Percentiles rank a stretch among this genome's conserved stretches.
Conservation (phyloP, 2,888 invertebrate genomes). For the Psylliodes chrysocephalus region DNA sequence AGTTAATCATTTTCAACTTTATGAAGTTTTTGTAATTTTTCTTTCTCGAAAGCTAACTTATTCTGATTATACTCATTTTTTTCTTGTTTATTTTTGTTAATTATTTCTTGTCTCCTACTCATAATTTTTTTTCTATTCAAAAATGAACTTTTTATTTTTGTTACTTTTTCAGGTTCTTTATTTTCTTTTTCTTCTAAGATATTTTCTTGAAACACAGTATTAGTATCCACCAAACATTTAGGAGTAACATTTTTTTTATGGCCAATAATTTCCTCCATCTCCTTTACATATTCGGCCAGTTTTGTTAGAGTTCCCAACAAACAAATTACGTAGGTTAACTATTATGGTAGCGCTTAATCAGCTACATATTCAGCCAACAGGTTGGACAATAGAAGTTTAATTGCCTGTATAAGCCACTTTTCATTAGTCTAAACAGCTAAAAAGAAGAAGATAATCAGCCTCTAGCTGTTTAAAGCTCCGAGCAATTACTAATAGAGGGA, state of each 20-base stretch:
- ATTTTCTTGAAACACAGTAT: background rate
- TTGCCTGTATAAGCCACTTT: no score
- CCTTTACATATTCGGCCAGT: constrained; percentile 19
- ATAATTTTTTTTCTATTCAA: constrained; percentile 1
- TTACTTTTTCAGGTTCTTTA: constrained; percentile 1
- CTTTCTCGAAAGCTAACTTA: background rate
- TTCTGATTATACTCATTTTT: background rate
- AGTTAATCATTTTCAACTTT: constrained; percentile 1
- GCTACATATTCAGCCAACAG: no score
- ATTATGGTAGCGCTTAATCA: no score
- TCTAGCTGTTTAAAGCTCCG: no score
- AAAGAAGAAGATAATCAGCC: no score
- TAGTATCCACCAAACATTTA: background rate
- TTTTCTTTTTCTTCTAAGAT: background rate
- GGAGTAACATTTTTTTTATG: constrained; percentile 5
- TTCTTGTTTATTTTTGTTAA: background rate
- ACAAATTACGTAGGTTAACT: no score
- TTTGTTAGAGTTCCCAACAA: no score
- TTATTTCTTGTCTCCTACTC: background rate
- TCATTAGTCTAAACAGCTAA: no score
- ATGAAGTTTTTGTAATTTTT: background rate
- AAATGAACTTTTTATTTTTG: constrained; percentile 7
- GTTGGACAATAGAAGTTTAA: no score
- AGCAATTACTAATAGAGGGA: no score
- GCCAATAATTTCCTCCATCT: constrained; percentile 11